Evolutionary conservation across 1,140 invertebrate genomes (phyloP).

Genomic region (Bombus consobrinus): DNA sequence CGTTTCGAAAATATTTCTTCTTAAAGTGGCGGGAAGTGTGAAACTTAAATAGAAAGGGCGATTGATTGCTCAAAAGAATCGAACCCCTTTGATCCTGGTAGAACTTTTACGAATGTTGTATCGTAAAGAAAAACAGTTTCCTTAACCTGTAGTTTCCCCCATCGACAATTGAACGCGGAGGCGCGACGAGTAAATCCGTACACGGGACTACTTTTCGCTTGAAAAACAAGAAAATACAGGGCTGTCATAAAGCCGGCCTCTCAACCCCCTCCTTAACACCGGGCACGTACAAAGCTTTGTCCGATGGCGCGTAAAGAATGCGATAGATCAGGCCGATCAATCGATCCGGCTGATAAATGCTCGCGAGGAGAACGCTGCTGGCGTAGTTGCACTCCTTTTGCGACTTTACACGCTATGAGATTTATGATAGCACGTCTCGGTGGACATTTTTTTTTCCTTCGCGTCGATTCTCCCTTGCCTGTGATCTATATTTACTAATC

Average conservation of each 20-base stretch:
- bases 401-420: constrained; percentile 24
- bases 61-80: constrained; percentile 2
- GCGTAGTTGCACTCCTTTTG: not conserved
- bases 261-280: constrained; percentile 7
- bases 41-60: not conserved
- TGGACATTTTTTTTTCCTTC: not conserved
- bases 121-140: not conserved
- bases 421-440: constrained; percentile 21
- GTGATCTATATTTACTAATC: not conserved
- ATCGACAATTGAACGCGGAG: not conserved
- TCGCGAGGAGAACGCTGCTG: not conserved
- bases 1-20: not conserved
- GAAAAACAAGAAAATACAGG: constrained; percentile 12
- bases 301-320: constrained; percentile 32
- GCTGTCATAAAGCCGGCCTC: not conserved
- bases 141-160: not conserved
- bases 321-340: constrained; percentile 39
- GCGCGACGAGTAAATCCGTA: constrained; percentile 10
- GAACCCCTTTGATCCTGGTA: not conserved
- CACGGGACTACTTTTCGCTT: not conserved
- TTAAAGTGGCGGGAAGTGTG: not conserved
- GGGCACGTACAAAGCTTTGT: constrained; percentile 34
- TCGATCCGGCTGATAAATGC: constrained; percentile 38
- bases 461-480: not conserved
- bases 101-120: not conserved